These are phyloP conservation scores for Rostratula benghalensis DNA, from an alignment of 2,113 vertebrate genomes.

Conservation along the genomic window DNA sequence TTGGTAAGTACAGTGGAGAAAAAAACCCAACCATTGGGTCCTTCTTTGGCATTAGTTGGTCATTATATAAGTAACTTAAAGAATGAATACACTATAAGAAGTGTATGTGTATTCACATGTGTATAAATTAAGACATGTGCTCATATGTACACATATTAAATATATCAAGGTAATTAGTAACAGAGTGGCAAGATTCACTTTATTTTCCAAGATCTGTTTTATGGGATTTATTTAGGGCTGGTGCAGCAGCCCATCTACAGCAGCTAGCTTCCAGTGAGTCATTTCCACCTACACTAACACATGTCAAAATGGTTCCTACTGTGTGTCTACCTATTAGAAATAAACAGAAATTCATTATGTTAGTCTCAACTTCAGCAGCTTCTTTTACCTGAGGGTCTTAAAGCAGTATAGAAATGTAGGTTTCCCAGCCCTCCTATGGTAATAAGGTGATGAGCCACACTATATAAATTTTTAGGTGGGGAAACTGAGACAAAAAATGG, in stretches of 20 bases:
- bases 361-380: conserved; percentile 3
- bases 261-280: conserved; percentile 65
- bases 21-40: neutral
- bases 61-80: neutral
- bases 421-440: neutral
- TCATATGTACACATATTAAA: neutral
- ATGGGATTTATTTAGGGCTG: conserved; percentile 42
- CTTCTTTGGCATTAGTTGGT: neutral
- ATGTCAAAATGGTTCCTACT: conserved; percentile 61
- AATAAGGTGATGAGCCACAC: neutral
- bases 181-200: neutral
- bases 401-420: neutral
- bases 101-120: neutral
- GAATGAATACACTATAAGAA: neutral
- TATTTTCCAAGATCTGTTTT: conserved; percentile 20
- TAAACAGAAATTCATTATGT: conserved; percentile 4
- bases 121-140: neutral
- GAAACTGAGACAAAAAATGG: neutral
- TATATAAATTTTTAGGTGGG: neutral
- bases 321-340: conserved; percentile 54
- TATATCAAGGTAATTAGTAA: neutral
- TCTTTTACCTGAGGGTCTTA: neutral
- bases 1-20: neutral
- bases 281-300: conserved; percentile 69
- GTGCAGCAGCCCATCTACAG: conserved; percentile 44